phyloP scores from a whole-genome alignment of 2,797 vertebrate species.

The Melanotaenia parkinsoni region DNA sequence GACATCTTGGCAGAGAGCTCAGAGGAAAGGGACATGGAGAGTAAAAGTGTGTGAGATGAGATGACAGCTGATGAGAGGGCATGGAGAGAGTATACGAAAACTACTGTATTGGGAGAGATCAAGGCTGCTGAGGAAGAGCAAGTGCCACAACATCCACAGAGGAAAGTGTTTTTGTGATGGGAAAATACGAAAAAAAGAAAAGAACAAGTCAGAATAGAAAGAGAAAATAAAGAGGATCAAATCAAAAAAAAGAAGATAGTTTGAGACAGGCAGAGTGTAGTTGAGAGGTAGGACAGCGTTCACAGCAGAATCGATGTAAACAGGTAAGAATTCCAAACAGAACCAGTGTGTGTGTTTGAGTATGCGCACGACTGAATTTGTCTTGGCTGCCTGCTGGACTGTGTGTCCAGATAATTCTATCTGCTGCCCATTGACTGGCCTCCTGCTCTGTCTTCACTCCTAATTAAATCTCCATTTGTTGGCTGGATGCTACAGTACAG shows the following conservation, averaged over 20 bases:
- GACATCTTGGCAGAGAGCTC: slow-evolving; percentile 41
- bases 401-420: slow-evolving; percentile 84
- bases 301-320: slow-evolving; percentile 59
- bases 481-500: slow-evolving; percentile 75
- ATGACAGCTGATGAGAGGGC: slow-evolving; percentile 63
- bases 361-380: slow-evolving; percentile 57
- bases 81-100: slow-evolving; percentile 40
- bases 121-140: slow-evolving; percentile 42
- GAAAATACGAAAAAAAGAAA: slow-evolving; percentile 8
- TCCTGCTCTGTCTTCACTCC: slow-evolving; percentile 79
- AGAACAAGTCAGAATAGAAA: slow-evolving; percentile 38
- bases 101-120: slow-evolving; percentile 57
- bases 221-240: slow-evolving; percentile 33
- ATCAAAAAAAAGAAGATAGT: slow-evolving; percentile 56
- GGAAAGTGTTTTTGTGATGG: slow-evolving; percentile 47
- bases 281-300: slow-evolving; percentile 52
- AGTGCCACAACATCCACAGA: slow-evolving; percentile 47
- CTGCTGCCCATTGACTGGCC: slow-evolving; percentile 82
- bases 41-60: slow-evolving; percentile 32
- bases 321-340: slow-evolving; percentile 65
- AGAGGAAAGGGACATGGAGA: slow-evolving; percentile 25
- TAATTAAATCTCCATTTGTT: slow-evolving; percentile 88
- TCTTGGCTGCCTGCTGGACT: slow-evolving; percentile 60
- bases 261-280: slow-evolving; percentile 53
- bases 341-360: slow-evolving; percentile 25